phyloP scores from a whole-genome alignment of 2,113 vertebrate species.

The Cyprinodon brontotheroides region DNA sequence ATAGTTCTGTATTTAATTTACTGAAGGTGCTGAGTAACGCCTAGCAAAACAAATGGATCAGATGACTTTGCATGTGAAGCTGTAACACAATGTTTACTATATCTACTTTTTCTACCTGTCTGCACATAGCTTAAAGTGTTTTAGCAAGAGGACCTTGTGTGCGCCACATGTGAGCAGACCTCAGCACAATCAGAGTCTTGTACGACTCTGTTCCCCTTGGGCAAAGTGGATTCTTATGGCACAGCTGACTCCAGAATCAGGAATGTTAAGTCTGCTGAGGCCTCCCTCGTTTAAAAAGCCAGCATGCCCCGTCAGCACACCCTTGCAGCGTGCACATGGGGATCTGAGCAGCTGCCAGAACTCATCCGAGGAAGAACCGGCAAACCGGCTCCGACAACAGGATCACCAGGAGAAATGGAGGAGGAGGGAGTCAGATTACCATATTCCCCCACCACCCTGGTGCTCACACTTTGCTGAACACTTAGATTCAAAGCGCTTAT shows the following conservation, averaged over 20 bases:
- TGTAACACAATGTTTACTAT: not conserved
- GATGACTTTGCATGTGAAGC: conserved; percentile 4
- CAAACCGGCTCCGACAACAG: conserved; percentile 11
- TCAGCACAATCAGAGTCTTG: conserved; percentile 68
- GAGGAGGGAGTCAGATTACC: conserved; percentile 34
- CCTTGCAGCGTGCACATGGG: conserved; percentile 38
- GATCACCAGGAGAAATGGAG: conserved; percentile 3
- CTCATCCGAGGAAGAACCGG: conserved; percentile 11
- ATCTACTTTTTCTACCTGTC: conserved; percentile 4
- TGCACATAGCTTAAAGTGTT: conserved; percentile 3
- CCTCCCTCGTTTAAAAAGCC: conserved; percentile 75
- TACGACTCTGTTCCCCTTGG: conserved; percentile 29
- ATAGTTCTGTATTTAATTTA: too few species aligned
- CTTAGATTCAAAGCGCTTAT: not conserved
- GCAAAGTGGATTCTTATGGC: conserved; percentile 39
- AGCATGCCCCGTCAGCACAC: conserved; percentile 69
- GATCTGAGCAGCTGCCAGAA: conserved; percentile 62
- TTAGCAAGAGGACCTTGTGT: conserved; percentile 17
- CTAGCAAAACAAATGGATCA: not conserved
- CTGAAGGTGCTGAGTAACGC: not conserved
- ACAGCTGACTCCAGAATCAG: conserved; percentile 72
- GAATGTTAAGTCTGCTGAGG: conserved; percentile 65
- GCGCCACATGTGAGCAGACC: conserved; percentile 43
- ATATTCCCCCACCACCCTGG: not conserved
- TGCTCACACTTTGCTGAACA: conserved; percentile 13